Evolutionary conservation across 2,113 vertebrate species (phyloP).

Genomic region (Orientallactaga bullata): DNA sequence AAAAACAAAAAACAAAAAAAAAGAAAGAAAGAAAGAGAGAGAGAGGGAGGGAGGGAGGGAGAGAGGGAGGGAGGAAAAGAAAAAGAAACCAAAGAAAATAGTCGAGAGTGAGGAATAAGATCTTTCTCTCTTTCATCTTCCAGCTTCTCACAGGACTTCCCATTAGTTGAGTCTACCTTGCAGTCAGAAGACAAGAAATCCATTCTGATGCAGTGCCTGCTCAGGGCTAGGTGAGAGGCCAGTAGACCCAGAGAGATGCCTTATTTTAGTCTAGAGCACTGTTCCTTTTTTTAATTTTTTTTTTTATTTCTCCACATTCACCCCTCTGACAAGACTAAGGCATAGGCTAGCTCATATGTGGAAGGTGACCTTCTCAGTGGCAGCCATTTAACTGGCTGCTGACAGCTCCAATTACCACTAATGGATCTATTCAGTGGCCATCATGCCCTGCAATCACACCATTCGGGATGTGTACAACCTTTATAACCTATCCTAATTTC

Average conservation of each 20-base stretch:
- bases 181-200: not conserved
- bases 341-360: not conserved
- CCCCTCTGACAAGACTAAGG: constrained; percentile 28
- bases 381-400: constrained; percentile 53
- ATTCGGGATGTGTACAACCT: constrained; percentile 61
- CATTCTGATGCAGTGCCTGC: not conserved
- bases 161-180: not conserved
- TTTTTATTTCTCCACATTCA: constrained; percentile 38
- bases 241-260: too few species aligned
- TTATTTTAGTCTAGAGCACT: not conserved
- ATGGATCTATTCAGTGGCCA: constrained; percentile 64
- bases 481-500: constrained; percentile 48
- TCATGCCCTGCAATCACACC: constrained; percentile 58
- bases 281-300: constrained; percentile 31
- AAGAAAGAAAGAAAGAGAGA: too few species aligned
- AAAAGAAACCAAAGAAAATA: constrained; percentile 13
- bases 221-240: too few species aligned
- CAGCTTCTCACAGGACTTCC: not conserved
- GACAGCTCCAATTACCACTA: constrained; percentile 75
- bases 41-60: too few species aligned
- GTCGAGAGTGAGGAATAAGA: constrained; percentile 36
- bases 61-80: not conserved
- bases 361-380: constrained; percentile 70
- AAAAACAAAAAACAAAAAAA: too few species aligned
- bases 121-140: not conserved